Evolutionary conservation across 2,888 invertebrate species (phyloP), one percentile per base, ranked within the genome.

Genomic region (Phrixothrix hirtus): DNA sequence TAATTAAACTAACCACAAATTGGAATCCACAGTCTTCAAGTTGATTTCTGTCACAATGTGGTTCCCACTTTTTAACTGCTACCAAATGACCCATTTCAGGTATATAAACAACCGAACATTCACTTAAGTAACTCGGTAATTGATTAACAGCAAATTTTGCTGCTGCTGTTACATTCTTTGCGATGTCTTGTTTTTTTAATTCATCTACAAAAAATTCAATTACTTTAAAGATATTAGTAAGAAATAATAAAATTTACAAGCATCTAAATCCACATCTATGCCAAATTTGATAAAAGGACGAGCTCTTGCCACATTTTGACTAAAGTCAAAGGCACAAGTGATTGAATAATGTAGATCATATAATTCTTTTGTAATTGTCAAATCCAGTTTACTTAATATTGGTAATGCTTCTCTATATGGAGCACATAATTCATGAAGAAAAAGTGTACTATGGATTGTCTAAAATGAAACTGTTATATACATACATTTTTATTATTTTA

Each of bases 51-150:
- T 78, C 76, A 43, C 83, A 77, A 65, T 79, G 66, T 0, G 79
- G 76, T 1, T 78, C 79, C 83, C 87, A 86, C 52, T 81, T 79
- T 42, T 84, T 85, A n/a, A 93, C 81, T 0, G 85, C 86, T 7
- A 94, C 77, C 55, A 93, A 75, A 75, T 90, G 92, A 0, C 93
- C 90, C 55, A 89, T 79, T 72, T 89, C 87, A 0, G 88, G 88
- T 67, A 88, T 79, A 70, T 87, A 88, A 42, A 86, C 72, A 74
- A 88, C 83, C 10, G 81, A 80, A 66, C 87, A 88, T 62, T 83
- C 82, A 15, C 80, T 75, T 26, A 92, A 80, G 70, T 83, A 85
- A 1, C 80, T 74, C 1, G 88, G 87, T 21, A 91, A 77, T 16
- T 84, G 79, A 29, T 81, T 76, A 58, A 89, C 75, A 61, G 92